Evolutionary conservation across 2,113 vertebrate species (phyloP).

Genomic region (Anarhynchus alexandrinus): DNA sequence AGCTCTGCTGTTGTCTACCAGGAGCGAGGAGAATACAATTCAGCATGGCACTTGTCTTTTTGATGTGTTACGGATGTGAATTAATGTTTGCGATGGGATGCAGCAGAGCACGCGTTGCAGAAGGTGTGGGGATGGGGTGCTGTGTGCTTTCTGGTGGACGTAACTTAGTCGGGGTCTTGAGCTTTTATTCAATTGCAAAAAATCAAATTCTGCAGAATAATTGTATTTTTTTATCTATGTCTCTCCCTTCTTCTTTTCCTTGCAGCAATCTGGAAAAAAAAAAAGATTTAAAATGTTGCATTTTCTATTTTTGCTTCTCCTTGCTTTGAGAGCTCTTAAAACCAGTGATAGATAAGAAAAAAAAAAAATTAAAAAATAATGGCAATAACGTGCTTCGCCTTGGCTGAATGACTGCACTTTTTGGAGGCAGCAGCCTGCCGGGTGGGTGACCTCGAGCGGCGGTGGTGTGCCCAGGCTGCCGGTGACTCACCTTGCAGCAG

Average conservation of each 20-base stretch:
- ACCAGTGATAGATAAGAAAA: background rate
- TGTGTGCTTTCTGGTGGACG: background rate
- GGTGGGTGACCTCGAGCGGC: slow-evolving; percentile 40
- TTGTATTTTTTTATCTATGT: background rate
- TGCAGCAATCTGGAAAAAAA: background rate
- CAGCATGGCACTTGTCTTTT: slow-evolving; percentile 55
- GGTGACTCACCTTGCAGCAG: slow-evolving; percentile 60
- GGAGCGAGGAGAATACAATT: slow-evolving; percentile 55
- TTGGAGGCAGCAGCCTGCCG: background rate
- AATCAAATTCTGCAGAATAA: slow-evolving; percentile 49
- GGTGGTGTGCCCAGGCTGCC: background rate
- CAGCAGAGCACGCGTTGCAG: background rate
- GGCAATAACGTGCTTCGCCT: background rate
- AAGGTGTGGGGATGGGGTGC: background rate
- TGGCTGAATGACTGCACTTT: slow-evolving; percentile 13
- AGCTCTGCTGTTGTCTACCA: slow-evolving; percentile 11
- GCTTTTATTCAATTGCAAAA: slow-evolving; percentile 5
- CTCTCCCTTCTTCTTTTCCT: background rate
- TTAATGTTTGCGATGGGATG: background rate
- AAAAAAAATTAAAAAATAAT: background rate
- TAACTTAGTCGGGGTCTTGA: slow-evolving; percentile 9
- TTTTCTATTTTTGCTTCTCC: background rate
- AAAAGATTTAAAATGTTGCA: background rate
- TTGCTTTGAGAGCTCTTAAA: slow-evolving; percentile 27
- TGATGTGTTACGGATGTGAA: slow-evolving; percentile 29